Conservation (phyloP, 2,888 invertebrate species). For the Operophtera brumata region DNA sequence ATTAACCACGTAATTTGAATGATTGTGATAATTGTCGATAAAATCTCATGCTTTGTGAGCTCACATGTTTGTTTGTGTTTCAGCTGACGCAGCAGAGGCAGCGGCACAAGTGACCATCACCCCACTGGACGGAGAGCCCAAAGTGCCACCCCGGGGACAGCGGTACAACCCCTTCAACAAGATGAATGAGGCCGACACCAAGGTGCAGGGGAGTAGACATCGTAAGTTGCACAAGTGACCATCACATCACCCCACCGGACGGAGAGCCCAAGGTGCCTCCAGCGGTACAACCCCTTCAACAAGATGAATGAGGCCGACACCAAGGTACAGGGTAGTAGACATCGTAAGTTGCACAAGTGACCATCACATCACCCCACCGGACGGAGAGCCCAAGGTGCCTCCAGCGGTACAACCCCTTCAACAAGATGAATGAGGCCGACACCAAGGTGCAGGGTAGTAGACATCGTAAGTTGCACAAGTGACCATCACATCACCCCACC, state of each 20-base stretch:
- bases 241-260: conserved; percentile 55
- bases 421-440: conserved; percentile 76
- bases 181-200: conserved; percentile 60
- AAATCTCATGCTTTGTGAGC: too few species aligned
- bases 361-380: conserved; percentile 52
- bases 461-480: conserved; percentile 58
- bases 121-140: conserved; percentile 79
- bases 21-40: too few species aligned
- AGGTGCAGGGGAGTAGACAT: conserved; percentile 65
- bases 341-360: conserved; percentile 55
- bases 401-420: conserved; percentile 92
- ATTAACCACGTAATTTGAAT: too few species aligned
- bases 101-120: conserved; percentile 62
- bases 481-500: conserved; percentile 49
- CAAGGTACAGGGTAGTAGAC: conserved; percentile 64
- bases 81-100: conserved; percentile 67
- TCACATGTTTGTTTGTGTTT: too few species aligned
- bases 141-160: conserved; percentile 87
- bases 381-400: conserved; percentile 83
- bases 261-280: conserved; percentile 85
- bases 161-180: conserved; percentile 92
- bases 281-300: conserved; percentile 92
- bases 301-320: conserved; percentile 67
- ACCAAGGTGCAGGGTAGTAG: conserved; percentile 61
- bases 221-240: conserved; percentile 50